Evolutionary conservation across 1,140 invertebrate species (phyloP).

Genomic region (Neodiprion lecontei): DNA sequence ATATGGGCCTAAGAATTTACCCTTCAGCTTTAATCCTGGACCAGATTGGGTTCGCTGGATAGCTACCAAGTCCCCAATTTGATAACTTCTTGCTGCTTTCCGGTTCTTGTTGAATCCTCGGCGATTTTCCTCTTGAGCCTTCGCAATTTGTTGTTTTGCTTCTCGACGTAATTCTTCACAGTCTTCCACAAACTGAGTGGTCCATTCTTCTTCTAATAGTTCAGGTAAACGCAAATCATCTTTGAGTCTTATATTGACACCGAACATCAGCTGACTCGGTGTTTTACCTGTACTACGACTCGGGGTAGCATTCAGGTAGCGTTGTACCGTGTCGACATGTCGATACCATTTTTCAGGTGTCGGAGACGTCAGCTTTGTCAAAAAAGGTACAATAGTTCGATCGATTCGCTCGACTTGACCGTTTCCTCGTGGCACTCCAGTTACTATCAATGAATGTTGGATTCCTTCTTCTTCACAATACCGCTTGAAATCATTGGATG

Average conservation of each 20-base stretch:
- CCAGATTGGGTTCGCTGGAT: slow-evolving; percentile 18
- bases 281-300: slow-evolving; percentile 8
- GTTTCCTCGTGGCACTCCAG: slow-evolving; percentile 34
- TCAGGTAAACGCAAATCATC: slow-evolving; percentile 8
- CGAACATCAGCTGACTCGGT: slow-evolving; percentile 9
- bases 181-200: not conserved
- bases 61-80: slow-evolving; percentile 12
- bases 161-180: not conserved
- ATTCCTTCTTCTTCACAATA: slow-evolving; percentile 36
- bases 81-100: slow-evolving; percentile 5
- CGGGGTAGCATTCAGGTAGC: slow-evolving; percentile 1
- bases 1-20: slow-evolving; percentile 15
- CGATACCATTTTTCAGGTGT: slow-evolving; percentile 38
- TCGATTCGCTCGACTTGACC: slow-evolving; percentile 36
- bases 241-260: slow-evolving; percentile 3
- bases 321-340: slow-evolving; percentile 26
- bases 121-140: slow-evolving; percentile 14
- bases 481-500: slow-evolving; percentile 5
- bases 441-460: slow-evolving; percentile 31
- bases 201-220: not conserved
- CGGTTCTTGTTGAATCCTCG: slow-evolving; percentile 16
- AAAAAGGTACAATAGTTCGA: slow-evolving; percentile 22
- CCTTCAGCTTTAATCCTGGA: slow-evolving; percentile 7
- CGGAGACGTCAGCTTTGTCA: slow-evolving; percentile 26
- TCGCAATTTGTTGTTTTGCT: slow-evolving; percentile 1